These are phyloP conservation scores for Tortrix viridana DNA, from an alignment of 2,888 invertebrate genomes.

Conservation along the genomic window DNA sequence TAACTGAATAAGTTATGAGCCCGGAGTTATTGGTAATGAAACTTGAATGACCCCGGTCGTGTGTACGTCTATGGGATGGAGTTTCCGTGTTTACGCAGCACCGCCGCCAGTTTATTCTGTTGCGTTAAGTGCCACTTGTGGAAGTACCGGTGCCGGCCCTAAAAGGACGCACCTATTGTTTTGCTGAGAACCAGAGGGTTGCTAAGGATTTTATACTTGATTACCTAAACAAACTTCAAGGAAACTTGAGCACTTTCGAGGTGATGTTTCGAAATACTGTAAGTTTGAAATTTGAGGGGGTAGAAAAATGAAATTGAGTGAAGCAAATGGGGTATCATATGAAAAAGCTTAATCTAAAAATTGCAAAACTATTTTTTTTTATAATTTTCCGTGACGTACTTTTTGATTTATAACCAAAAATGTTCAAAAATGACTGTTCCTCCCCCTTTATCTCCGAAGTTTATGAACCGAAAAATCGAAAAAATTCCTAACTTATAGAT, in stretches of 20 bases:
- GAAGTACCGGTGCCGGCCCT: constrained; percentile 46
- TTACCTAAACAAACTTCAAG: constrained; percentile 29
- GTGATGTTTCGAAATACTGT: neutral
- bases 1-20: constrained; percentile 81
- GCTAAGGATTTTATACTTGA: constrained; percentile 38
- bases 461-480: too few species aligned
- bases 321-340: too few species aligned
- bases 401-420: too few species aligned
- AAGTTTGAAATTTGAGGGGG: too few species aligned
- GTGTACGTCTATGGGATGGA: constrained; percentile 66
- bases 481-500: too few species aligned
- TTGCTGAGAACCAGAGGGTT: constrained; percentile 43
- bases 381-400: too few species aligned
- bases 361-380: too few species aligned
- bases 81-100: constrained; percentile 68
- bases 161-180: constrained; percentile 48
- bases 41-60: constrained; percentile 76
- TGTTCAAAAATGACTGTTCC: too few species aligned
- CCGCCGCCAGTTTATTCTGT: constrained; percentile 56
- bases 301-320: too few species aligned
- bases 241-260: constrained; percentile 5
- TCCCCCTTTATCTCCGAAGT: too few species aligned
- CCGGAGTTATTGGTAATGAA: constrained; percentile 79
- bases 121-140: constrained; percentile 59
- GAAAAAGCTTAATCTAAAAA: too few species aligned